Conservation (phyloP, 2,888 invertebrate species). For the Lymantria dispar region DNA sequence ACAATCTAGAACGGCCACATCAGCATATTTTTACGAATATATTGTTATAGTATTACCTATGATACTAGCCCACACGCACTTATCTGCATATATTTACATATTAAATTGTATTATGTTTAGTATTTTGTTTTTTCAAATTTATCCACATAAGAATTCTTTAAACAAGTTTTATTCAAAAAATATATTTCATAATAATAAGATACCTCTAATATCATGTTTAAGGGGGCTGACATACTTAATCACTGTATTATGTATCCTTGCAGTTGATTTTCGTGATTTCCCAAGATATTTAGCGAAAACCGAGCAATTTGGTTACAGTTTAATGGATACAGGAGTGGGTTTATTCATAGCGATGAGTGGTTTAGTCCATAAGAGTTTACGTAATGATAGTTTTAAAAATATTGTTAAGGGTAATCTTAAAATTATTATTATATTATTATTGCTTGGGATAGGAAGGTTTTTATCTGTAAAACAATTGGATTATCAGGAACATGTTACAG, state of each 20-base stretch:
- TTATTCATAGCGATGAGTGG: conserved; percentile 92
- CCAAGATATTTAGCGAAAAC: conserved; percentile 94
- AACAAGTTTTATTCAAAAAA: conserved; percentile 34
- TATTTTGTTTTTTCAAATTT: conserved; percentile 39
- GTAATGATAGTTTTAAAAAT: conserved; percentile 42
- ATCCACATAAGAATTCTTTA: conserved; percentile 14
- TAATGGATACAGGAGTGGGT: conserved; percentile 98
- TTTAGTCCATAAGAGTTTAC: conserved; percentile 82
- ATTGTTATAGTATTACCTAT: conserved; percentile 78
- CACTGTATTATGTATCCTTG: conserved; percentile 92
- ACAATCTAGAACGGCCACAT: conserved; percentile 23
- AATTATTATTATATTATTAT: conserved; percentile 58
- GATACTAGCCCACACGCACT: conserved; percentile 80
- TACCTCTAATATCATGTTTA: conserved; percentile 83
- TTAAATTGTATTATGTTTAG: conserved; percentile 50
- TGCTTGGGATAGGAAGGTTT: conserved; percentile 85
- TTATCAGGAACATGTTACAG: conserved; percentile 94
- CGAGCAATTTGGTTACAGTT: conserved; percentile 90
- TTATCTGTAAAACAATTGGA: conserved; percentile 84
- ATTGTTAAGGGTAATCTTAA: conserved; percentile 61
- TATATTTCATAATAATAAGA: conserved; percentile 37
- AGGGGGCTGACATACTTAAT: conserved; percentile 88
- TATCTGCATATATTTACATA: conserved; percentile 55
- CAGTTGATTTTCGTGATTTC: conserved; percentile 95
- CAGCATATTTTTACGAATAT: conserved; percentile 77